These are phyloP conservation scores for Corydoras maculifer DNA, from an alignment of 2,113 vertebrate species.

Conservation along the genomic window DNA sequence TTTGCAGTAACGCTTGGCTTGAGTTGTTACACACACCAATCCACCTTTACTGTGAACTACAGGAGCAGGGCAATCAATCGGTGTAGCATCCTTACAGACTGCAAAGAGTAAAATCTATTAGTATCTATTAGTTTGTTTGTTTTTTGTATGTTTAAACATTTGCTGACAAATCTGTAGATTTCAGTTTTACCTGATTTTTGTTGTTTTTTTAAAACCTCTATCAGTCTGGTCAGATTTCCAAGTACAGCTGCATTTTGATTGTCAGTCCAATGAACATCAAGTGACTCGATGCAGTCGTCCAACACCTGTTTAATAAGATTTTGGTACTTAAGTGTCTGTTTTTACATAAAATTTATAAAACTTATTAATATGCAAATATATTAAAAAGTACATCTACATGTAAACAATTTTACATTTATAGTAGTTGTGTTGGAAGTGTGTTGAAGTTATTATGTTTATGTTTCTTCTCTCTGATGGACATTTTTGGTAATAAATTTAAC, in stretches of 20 bases:
- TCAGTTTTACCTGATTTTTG: constrained; percentile 46
- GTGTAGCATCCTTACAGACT: constrained; percentile 48
- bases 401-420: too few relatives aligned
- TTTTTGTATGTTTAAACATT: background rate
- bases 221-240: constrained; percentile 29
- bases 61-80: constrained; percentile 37
- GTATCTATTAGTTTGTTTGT: background rate
- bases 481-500: too few relatives aligned
- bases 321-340: too few relatives aligned
- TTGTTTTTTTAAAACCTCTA: constrained; percentile 30
- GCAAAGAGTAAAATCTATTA: background rate
- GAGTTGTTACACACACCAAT: constrained; percentile 55
- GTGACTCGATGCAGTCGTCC: constrained; percentile 3
- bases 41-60: constrained; percentile 57
- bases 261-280: background rate
- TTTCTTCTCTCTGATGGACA: too few relatives aligned
- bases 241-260: constrained; percentile 31
- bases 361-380: too few relatives aligned
- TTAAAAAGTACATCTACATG: too few relatives aligned
- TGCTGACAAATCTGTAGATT: background rate
- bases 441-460: too few relatives aligned
- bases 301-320: constrained; percentile 28
- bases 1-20: constrained; percentile 64
- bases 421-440: too few relatives aligned
- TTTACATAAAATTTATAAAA: too few relatives aligned